These are phyloP conservation scores for Cynopterus sphinx DNA, from an alignment of 2,797 vertebrate species.

Conservation along the genomic window DNA sequence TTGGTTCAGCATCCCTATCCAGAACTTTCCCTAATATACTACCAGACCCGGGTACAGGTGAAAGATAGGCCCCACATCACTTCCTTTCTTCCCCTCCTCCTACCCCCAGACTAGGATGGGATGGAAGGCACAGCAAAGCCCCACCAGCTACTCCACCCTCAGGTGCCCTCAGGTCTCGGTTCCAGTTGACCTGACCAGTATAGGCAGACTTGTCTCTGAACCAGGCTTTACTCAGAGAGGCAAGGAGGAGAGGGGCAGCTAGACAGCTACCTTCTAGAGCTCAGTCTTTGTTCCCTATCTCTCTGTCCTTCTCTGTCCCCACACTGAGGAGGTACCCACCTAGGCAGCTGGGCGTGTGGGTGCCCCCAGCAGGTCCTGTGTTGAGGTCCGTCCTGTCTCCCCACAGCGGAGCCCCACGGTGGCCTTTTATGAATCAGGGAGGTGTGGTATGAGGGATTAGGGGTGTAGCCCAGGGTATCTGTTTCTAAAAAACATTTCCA, in stretches of 20 bases:
- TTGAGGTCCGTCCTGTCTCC: not conserved
- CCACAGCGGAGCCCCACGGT: not conserved
- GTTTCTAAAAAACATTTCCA: not conserved
- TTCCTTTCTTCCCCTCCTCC: not conserved
- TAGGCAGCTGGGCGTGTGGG: not conserved
- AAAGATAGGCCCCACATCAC: rapidly evolving
- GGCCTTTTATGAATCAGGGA: not conserved
- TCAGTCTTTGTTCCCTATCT: not conserved
- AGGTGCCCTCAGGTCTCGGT: not conserved
- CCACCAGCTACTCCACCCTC: not conserved
- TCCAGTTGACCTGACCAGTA: not conserved
- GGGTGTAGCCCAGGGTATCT: not conserved
- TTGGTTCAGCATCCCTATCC: not conserved
- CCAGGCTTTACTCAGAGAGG: not conserved
- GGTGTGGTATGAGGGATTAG: not conserved
- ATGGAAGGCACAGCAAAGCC: not conserved
- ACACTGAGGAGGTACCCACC: not conserved
- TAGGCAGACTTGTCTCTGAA: not conserved
- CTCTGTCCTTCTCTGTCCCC: not conserved
- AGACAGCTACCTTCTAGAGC: not conserved
- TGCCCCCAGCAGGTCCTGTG: not conserved
- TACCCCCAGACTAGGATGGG: not conserved
- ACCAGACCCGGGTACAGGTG: not conserved
- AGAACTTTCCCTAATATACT: too few relatives aligned
- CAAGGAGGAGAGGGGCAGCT: not conserved